Evolutionary conservation across 2,113 vertebrate species (phyloP), one percentile per base, ranked within the genome.

Genomic region (Mesocricetus auratus): DNA sequence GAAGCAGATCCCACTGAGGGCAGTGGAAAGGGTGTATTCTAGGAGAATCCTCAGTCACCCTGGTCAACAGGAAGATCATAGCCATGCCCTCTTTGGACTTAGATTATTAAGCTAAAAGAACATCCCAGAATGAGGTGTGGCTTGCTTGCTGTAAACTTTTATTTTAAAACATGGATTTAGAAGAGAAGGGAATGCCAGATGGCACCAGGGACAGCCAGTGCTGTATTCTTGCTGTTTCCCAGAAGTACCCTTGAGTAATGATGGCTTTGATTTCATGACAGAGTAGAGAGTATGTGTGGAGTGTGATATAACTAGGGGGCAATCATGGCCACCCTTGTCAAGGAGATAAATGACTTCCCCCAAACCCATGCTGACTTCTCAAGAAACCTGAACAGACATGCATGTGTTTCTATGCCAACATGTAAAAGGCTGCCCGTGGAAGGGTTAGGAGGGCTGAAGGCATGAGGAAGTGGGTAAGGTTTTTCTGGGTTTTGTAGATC

Each of bases 71-170:
- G 79, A 42, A 86, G 53, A 73, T 29, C 24, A 13, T 8, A 15
- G 33, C 15, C 47, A 26, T 29, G 2, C 45, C 68, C 39, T 68
- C 1, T 9, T 42, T 83, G 50, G 56, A 50, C 39, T 33, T 33
- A 5, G 24, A 39, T 87, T 75, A 39, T 75, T 60, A 50, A 64
- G 53, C 56, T 39, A 69, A 90, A 81, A 86, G 90, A 75, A 69
- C 17, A 82, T 26, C 22, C 24, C n/a, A 0, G 1, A 60, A 7
- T 90, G 92, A 77, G 77, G n/a, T 10, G 31, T 53, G 75, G 36
- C 47, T 64, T 17, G 89, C 69, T 86, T 62, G 47, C 71, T 94
- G 56, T 66, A 93, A 95, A 82, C 29, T 29, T 36, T 56, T 91
- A 50, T 75, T 50, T 50, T 33, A n/a, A n/a, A n/a, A n/a, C n/a